These are phyloP conservation scores for Zaprionus bogoriensis DNA, from an alignment of 2,888 invertebrate species.

Conservation along the genomic window DNA sequence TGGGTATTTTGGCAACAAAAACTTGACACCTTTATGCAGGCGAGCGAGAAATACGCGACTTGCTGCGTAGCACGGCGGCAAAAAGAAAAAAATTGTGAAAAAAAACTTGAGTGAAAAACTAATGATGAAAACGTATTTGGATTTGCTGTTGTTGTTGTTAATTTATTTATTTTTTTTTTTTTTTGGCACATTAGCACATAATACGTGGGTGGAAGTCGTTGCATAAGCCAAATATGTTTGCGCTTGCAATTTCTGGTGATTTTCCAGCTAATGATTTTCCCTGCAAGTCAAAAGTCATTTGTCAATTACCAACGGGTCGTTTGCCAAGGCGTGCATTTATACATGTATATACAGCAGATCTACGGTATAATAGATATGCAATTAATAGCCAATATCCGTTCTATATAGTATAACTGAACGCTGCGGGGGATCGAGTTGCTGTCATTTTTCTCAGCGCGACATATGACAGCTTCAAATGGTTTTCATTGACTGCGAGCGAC, in stretches of 20 bases:
- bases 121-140: conserved; percentile 2
- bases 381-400: conserved; percentile 61
- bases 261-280: conserved; percentile 54
- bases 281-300: conserved; percentile 35
- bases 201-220: conserved; percentile 35
- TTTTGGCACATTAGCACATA: conserved; percentile 33
- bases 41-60: conserved; percentile 15
- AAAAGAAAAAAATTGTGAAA: conserved; percentile 3
- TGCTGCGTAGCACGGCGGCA: conserved; percentile 55
- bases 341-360: no score
- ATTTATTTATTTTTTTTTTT: neutral
- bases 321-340: neutral
- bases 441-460: conserved; percentile 17
- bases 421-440: conserved; percentile 55
- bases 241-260: conserved; percentile 52
- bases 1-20: conserved; percentile 24
- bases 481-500: conserved; percentile 55
- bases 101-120: neutral
- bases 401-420: conserved; percentile 8
- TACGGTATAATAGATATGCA: conserved; percentile 1
- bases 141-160: no score
- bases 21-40: conserved; percentile 51
- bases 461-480: conserved; percentile 58
- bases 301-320: conserved; percentile 17
- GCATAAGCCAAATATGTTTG: conserved; percentile 42